phyloP scores from a whole-genome alignment of 2,797 vertebrate genomes.

The Leptatherina wallacei region DNA sequence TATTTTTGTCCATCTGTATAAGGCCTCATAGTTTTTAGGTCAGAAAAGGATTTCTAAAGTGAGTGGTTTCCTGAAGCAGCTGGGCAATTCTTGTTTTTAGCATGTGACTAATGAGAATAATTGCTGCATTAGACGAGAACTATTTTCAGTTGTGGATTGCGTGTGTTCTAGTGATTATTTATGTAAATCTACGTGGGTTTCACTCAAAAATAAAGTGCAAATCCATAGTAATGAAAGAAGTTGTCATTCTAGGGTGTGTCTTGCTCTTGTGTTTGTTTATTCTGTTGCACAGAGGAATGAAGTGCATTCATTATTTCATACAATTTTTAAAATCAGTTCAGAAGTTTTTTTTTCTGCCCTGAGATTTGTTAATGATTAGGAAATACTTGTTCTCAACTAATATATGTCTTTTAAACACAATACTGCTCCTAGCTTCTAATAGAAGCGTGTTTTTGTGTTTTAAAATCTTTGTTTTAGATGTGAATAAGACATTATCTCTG shows the following conservation, averaged over 20 bases:
- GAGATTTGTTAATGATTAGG: neutral
- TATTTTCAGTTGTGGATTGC: conserved; percentile 24
- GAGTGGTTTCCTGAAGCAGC: neutral
- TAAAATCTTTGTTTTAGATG: neutral
- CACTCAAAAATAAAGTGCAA: conserved; percentile 30
- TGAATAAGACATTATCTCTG: neutral
- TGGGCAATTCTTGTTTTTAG: conserved; percentile 9
- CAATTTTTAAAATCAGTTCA: neutral
- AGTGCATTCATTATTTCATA: neutral
- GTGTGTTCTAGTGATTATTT: conserved; percentile 15
- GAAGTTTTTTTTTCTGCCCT: conserved; percentile 1
- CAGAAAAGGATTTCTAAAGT: conserved; percentile 3
- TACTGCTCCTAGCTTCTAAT: neutral
- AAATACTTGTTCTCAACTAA: neutral
- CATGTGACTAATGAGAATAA: conserved; percentile 11
- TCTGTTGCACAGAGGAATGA: neutral
- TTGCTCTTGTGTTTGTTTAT: conserved; percentile 8
- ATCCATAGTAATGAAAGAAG: conserved; percentile 21
- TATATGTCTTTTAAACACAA: neutral
- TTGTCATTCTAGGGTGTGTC: conserved; percentile 4
- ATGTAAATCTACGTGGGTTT: conserved; percentile 29
- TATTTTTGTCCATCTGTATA: neutral
- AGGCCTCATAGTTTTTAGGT: neutral
- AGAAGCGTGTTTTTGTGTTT: neutral
- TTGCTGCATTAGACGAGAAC: neutral